These are phyloP conservation scores for Augochlora pura DNA, from an alignment of 1,140 invertebrate genomes.

Conservation along the genomic window DNA sequence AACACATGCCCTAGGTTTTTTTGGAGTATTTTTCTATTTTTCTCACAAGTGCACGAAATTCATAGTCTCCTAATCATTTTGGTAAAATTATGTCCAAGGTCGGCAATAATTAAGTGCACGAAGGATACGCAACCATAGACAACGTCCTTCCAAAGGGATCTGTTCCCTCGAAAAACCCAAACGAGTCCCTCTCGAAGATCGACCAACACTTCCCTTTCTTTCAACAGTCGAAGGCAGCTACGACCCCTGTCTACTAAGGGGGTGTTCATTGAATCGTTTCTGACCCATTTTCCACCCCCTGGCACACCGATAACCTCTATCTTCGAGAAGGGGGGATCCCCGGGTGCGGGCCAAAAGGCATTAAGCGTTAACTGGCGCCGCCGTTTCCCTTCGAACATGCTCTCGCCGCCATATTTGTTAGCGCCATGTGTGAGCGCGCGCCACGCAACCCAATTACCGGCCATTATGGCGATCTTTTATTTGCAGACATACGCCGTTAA, in stretches of 20 bases:
- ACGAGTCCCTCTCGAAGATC: too few species aligned
- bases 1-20: too few species aligned
- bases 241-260: background rate
- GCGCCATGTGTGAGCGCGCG: background rate
- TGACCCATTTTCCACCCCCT: background rate
- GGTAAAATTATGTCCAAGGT: too few species aligned
- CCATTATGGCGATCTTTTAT: slow-evolving; percentile 16
- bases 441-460: slow-evolving; percentile 4
- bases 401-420: slow-evolving; percentile 12
- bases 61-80: too few species aligned
- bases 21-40: too few species aligned
- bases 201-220: background rate
- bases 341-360: slow-evolving; percentile 8
- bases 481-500: background rate
- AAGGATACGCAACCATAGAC: background rate
- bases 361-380: slow-evolving; percentile 6
- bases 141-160: background rate
- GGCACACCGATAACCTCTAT: background rate
- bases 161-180: too few species aligned
- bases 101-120: background rate
- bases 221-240: background rate
- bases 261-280: background rate
- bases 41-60: too few species aligned
- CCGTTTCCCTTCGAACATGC: background rate
- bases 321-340: background rate